phyloP scores from a whole-genome alignment of 2,797 vertebrate species.

The Sebastes hubbsi region DNA sequence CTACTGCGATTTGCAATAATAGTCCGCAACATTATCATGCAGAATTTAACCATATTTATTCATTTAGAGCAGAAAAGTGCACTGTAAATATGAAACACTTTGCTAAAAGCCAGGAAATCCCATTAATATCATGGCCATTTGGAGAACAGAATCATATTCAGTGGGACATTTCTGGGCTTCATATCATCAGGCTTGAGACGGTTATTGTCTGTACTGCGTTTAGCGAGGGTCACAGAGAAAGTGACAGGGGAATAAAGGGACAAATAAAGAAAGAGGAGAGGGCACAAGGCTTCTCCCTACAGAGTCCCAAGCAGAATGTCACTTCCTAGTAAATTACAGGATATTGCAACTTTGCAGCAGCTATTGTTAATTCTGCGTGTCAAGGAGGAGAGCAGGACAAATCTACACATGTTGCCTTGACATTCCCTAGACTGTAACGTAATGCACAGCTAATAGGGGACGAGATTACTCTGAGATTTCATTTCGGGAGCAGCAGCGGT shows the following conservation, averaged over 20 bases:
- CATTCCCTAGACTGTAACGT: constrained; percentile 39
- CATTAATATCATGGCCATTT: constrained; percentile 31
- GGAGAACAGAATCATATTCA: constrained; percentile 23
- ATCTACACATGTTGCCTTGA: constrained; percentile 44
- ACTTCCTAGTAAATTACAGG: constrained; percentile 45
- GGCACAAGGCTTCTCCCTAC: constrained; percentile 1
- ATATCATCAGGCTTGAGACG: constrained; percentile 26
- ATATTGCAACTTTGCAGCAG: constrained; percentile 64
- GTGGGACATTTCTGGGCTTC: constrained; percentile 33
- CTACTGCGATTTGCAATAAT: constrained; percentile 1
- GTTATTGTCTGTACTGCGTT: constrained; percentile 29
- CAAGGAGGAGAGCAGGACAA: constrained; percentile 40
- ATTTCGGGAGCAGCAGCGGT: constrained; percentile 41
- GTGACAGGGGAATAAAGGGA: not conserved
- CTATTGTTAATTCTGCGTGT: constrained; percentile 42
- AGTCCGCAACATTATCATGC: not conserved
- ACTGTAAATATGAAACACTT: constrained; percentile 40
- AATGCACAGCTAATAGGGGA: constrained; percentile 50
- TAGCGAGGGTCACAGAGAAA: constrained; percentile 21
- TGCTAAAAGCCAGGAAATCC: constrained; percentile 36
- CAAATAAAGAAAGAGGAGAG: constrained; percentile 1
- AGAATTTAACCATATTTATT: constrained; percentile 33
- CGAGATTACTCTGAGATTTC: constrained; percentile 45
- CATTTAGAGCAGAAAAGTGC: constrained; percentile 26
- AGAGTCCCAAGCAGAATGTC: constrained; percentile 3